Base-by-base conservation (phyloP, 2,888 invertebrate species). In the Nomada hirtipes region DNA sequence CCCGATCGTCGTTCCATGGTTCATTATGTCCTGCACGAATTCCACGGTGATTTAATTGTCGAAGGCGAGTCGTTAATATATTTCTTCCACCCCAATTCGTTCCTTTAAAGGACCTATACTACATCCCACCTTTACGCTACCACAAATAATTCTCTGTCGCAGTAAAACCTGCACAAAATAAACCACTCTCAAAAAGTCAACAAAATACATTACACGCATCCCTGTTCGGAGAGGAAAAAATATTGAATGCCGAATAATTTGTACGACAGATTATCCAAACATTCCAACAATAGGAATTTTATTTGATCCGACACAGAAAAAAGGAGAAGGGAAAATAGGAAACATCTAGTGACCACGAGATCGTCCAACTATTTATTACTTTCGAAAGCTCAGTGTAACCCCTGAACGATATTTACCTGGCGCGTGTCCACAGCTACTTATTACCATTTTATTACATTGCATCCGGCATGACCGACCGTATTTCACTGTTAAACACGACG, bases 401-500 rank as follows among this genome's bases (percentile, higher is more conserved):
- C 36, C 23, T 23, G 53, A 61, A n/a, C 36, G 29, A 44, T 59
- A 61, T 53, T 59, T 36, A 76, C 42, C 50, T 52, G 29, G 75
- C 74, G 18, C 72, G 61, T 64, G 76, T 77, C 73, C 29, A n/a
- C 69, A 59, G 57, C 57, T 57, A 77, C 60, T 85, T 79, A 82
- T 84, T 79, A 85, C 71, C 72, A 79, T 87, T 87, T 77, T 78
- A 83, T 76, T 82, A 55, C 78, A 50, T 86, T 70, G 68, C 75
- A 69, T 75, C 67, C 23, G 65, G 23, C 50, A n/a, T n/a, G 70
- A 29, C 29, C 59, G 65, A 57, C 44, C 68, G 50, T 81, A 72
- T 60, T 70, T 77, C 68, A 82, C 74, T 47, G 73, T 85, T 86
- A 83, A 78, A 80, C 67, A 70, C 67, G 74, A 69, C 44, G 61